These are phyloP conservation scores for Aphis craccivora DNA, from an alignment of 1,140 invertebrate species.

Conservation along the genomic window DNA sequence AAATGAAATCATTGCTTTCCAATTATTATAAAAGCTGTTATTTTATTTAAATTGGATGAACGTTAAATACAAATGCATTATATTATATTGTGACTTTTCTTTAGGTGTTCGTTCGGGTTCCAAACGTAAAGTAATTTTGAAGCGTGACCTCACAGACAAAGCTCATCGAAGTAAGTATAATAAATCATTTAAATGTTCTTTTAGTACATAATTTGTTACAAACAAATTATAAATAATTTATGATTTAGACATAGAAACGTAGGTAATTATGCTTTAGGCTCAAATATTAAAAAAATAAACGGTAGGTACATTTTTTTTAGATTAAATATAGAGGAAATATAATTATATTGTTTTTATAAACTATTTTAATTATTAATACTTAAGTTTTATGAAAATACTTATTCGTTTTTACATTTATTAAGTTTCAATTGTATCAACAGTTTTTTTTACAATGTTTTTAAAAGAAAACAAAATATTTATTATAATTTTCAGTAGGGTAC, in stretches of 20 bases:
- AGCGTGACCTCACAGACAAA: slow-evolving; percentile 82
- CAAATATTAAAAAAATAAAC: background rate
- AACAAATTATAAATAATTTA: background rate
- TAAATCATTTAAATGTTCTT: background rate
- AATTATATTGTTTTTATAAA: background rate
- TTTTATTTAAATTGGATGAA: background rate
- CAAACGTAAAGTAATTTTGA: slow-evolving; percentile 76
- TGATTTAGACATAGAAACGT: background rate
- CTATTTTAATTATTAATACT: background rate
- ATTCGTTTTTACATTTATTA: too few species aligned
- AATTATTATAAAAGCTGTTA: background rate
- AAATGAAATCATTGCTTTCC: background rate
- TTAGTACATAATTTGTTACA: background rate
- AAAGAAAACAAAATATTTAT: background rate
- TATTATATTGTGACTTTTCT: background rate
- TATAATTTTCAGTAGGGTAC: background rate
- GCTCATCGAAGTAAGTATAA: slow-evolving; percentile 80
- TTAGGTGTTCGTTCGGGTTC: slow-evolving; percentile 67
- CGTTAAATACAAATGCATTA: background rate
- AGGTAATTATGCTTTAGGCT: too few species aligned
- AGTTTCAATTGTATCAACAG: too few species aligned
- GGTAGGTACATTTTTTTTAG: background rate
- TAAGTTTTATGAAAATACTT: background rate
- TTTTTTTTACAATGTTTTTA: too few species aligned
- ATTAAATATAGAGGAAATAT: too few species aligned